A percentile compares a stretch with the other conserved stretches of the same genome.
These are phyloP conservation scores for Hippocampus comes DNA, from an alignment of 2,113 vertebrate genomes.

Conservation along the genomic window DNA sequence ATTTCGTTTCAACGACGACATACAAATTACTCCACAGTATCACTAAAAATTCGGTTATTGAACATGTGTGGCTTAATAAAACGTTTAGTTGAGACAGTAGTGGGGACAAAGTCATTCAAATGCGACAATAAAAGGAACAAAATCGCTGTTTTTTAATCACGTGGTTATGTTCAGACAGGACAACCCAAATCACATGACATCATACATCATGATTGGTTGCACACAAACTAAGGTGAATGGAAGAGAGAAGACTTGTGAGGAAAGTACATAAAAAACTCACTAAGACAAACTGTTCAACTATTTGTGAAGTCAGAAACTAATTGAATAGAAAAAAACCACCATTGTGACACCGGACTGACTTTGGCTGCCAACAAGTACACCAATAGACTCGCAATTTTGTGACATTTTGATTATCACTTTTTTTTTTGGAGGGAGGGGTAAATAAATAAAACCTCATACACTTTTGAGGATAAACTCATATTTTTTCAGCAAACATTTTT, in stretches of 20 bases:
- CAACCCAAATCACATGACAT: slow-evolving; percentile 7
- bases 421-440: too few species aligned
- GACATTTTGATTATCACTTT: background rate
- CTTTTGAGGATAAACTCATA: background rate
- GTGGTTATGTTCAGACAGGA: background rate
- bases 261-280: background rate
- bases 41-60: background rate
- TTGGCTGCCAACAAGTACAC: background rate
- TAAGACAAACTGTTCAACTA: background rate
- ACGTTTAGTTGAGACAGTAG: background rate
- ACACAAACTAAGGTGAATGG: background rate
- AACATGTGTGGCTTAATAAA: background rate
- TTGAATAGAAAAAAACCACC: background rate
- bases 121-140: background rate
- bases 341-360: background rate
- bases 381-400: background rate
- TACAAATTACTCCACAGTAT: background rate
- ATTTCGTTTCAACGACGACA: background rate
- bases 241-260: background rate
- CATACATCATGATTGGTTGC: slow-evolving; percentile 6
- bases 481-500: background rate
- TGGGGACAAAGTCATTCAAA: background rate
- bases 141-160: slow-evolving; percentile 6
- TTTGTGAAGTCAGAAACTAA: background rate
- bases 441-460: background rate